phyloP scores from a whole-genome alignment of 2,888 invertebrate genomes.

The Pollenia labialis region DNA sequence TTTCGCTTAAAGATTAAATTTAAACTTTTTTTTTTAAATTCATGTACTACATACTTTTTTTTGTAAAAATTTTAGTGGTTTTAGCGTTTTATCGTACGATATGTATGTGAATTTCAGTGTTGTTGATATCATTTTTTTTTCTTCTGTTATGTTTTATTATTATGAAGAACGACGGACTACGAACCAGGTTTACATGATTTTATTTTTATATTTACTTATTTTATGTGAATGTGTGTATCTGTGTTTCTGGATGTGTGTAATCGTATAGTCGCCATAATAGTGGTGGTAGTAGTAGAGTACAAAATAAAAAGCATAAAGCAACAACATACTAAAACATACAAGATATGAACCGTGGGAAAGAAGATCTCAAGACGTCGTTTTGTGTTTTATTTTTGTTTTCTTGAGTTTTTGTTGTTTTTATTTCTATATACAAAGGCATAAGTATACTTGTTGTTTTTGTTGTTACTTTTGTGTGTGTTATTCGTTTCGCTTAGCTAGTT shows the following conservation, averaged over 20 bases:
- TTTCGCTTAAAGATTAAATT: too few relatives aligned
- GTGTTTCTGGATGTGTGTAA: slow-evolving; percentile 37
- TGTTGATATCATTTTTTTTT: slow-evolving; percentile 53
- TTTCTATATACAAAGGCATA: slow-evolving; percentile 14
- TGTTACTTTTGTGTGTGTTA: slow-evolving; percentile 54
- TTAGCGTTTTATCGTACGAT: too few relatives aligned
- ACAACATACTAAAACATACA: slow-evolving; percentile 77
- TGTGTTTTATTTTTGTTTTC: slow-evolving; percentile 65
- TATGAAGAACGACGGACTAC: slow-evolving; percentile 63
- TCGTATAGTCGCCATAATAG: slow-evolving; percentile 73
- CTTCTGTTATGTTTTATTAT: slow-evolving; percentile 53
- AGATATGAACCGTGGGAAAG: slow-evolving; percentile 85
- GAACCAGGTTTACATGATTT: slow-evolving; percentile 73
- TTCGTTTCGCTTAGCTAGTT: slow-evolving; percentile 66
- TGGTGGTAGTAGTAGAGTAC: slow-evolving; percentile 71
- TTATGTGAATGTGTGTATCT: slow-evolving; percentile 1
- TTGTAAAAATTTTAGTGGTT: too few relatives aligned
- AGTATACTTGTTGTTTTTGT: slow-evolving; percentile 19
- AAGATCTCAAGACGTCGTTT: slow-evolving; percentile 81
- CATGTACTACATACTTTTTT: too few relatives aligned
- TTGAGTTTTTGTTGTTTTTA: slow-evolving; percentile 61
- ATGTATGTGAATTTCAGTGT: slow-evolving; percentile 12
- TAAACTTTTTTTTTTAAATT: too few relatives aligned
- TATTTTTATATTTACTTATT: slow-evolving; percentile 17
- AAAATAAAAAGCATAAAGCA: slow-evolving; percentile 68